A percentile compares a stretch with the other conserved stretches of the same genome.
These are phyloP conservation scores for Julus scanicus DNA, from an alignment of 2,888 invertebrate species.

Conservation along the genomic window DNA sequence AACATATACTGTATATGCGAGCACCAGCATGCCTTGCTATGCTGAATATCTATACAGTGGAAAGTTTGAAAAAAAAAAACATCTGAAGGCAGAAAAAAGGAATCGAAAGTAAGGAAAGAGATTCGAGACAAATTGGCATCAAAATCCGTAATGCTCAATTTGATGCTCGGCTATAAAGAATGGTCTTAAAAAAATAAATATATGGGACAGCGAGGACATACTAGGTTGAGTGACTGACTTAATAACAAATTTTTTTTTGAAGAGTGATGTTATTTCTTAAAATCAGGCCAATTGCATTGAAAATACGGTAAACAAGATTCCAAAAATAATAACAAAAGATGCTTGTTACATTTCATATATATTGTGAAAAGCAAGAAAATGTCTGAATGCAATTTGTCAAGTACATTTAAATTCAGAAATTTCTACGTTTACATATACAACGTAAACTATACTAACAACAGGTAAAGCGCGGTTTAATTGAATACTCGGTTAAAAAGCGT, in stretches of 20 bases:
- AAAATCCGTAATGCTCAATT: constrained; percentile 30
- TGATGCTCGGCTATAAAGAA: constrained; percentile 13
- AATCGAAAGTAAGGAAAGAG: neutral
- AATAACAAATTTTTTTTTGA: neutral
- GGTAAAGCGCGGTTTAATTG: no score
- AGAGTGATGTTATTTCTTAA: neutral
- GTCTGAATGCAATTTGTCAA: no score
- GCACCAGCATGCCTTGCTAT: no score
- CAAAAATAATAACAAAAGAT: no score
- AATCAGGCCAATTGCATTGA: neutral
- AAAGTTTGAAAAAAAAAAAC: neutral
- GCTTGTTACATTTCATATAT: no score
- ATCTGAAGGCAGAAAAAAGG: neutral
- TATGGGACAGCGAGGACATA: neutral
- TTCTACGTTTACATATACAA: no score
- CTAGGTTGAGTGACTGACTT: constrained; percentile 6
- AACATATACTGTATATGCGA: neutral
- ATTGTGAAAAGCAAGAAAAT: no score
- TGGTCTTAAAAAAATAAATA: constrained; percentile 6
- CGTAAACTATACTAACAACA: no score
- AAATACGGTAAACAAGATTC: no score
- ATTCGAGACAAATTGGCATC: constrained; percentile 2
- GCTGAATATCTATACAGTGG: neutral
- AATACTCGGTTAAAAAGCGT: no score
- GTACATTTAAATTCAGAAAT: no score